These are phyloP conservation scores for Ancistrus triradiatus DNA, from an alignment of 2,113 vertebrate species.

Conservation along the genomic window DNA sequence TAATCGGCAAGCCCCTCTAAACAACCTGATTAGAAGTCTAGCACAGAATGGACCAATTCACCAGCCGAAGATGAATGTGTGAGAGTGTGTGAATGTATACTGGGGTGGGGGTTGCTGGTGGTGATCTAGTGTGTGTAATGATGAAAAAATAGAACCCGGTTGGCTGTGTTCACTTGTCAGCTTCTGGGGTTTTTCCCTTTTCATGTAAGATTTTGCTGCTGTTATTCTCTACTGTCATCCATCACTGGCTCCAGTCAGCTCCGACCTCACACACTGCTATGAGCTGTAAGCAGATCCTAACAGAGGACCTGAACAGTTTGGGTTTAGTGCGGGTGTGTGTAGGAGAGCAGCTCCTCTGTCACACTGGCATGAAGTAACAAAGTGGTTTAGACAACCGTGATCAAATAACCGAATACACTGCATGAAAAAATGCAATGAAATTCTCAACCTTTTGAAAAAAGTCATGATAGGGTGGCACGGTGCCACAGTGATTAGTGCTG, in stretches of 20 bases:
- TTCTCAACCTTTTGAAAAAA: no score
- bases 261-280: no score
- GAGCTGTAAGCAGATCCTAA: no score
- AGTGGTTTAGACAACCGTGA: no score
- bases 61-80: background rate
- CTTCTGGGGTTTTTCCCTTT: background rate
- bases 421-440: no score
- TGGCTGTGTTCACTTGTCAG: constrained; percentile 28
- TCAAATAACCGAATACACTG: no score
- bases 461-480: no score
- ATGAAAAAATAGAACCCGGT: constrained; percentile 20
- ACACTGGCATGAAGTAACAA: no score
- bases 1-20: constrained; percentile 36
- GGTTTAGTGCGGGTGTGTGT: no score
- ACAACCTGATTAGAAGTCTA: constrained; percentile 41
- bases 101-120: background rate
- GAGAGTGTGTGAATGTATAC: background rate
- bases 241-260: constrained; percentile 20
- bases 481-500: no score
- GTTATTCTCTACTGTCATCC: constrained; percentile 19
- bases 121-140: constrained; percentile 21
- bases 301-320: no score
- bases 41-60: constrained; percentile 31
- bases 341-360: no score
- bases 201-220: background rate